A percentile compares a stretch with the other conserved stretches of the same genome.
Conservation (phyloP, 2,113 vertebrate genomes). For the Sander lucioperca region DNA sequence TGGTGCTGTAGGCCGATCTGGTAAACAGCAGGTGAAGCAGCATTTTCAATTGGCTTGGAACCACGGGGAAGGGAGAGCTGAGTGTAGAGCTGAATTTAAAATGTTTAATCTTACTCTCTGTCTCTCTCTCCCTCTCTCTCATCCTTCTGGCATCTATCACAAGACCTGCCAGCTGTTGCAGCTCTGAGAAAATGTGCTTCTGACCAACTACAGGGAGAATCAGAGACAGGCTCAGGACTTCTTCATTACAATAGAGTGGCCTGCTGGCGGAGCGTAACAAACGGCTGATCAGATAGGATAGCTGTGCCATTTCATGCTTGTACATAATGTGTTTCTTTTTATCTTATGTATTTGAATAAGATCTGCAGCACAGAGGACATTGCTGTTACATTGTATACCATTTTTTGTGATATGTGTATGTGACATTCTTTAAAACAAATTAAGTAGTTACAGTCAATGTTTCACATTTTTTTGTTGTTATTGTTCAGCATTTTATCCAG, state of each 20-base stretch:
- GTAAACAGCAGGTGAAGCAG: conserved; percentile 35
- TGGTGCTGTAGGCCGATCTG: neutral
- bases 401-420: neutral
- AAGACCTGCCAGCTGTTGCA: conserved; percentile 86
- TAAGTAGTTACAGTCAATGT: neutral
- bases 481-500: conserved; percentile 26
- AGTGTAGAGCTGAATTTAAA: conserved; percentile 35
- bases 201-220: conserved; percentile 77
- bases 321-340: conserved; percentile 48
- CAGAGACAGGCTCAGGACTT: conserved; percentile 74
- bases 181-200: conserved; percentile 82
- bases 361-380: conserved; percentile 1
- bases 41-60: conserved; percentile 14
- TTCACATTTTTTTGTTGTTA: neutral
- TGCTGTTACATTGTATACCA: neutral
- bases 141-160: conserved; percentile 83
- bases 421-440: conserved; percentile 8
- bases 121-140: conserved; percentile 20
- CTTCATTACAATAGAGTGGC: conserved; percentile 67
- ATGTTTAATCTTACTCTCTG: conserved; percentile 2
- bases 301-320: conserved; percentile 74
- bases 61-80: conserved; percentile 11
- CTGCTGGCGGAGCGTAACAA: conserved; percentile 62
- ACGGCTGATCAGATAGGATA: conserved; percentile 59
- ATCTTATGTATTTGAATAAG: conserved; percentile 58